Percentiles rank a stretch among this genome's conserved stretches.
Evolutionary conservation across 2,888 invertebrate species (phyloP).

Genomic region (Tenodera sinensis): DNA sequence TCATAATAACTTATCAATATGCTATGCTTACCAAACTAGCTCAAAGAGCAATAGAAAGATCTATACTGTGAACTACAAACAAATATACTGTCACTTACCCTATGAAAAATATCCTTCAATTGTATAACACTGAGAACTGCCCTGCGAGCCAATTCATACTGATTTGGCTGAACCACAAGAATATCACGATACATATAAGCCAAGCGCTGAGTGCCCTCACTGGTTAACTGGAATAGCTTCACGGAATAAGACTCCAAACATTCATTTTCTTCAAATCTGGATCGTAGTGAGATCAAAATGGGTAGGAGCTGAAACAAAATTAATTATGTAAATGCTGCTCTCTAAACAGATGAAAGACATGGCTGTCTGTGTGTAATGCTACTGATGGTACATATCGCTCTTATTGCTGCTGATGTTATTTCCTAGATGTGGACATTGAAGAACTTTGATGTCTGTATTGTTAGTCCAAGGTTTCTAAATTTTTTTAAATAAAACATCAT

Average conservation of each 20-base stretch:
- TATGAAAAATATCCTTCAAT: constrained; percentile 43
- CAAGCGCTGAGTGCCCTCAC: constrained; percentile 59
- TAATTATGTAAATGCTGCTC: constrained; percentile 36
- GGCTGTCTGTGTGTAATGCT: too few species aligned
- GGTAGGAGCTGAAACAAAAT: constrained; percentile 62
- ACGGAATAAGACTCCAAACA: constrained; percentile 57
- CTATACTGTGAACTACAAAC: too few species aligned
- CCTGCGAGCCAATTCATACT: constrained; percentile 37
- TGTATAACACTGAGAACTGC: constrained; percentile 54
- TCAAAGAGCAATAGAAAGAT: too few species aligned
- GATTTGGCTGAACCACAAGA: constrained; percentile 33
- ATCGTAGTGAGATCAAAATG: constrained; percentile 48
- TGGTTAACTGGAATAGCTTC: constrained; percentile 59
- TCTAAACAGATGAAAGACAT: too few species aligned
- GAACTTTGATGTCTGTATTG: too few species aligned
- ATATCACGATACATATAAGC: constrained; percentile 58
- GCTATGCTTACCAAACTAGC: too few species aligned
- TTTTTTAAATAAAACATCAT: too few species aligned
- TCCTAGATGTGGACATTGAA: too few species aligned
- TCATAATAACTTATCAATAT: too few species aligned
- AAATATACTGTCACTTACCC: constrained; percentile 31
- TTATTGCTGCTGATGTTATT: too few species aligned
- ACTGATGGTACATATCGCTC: too few species aligned
- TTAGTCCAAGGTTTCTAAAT: too few species aligned
- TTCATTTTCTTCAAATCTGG: constrained; percentile 44